These are phyloP conservation scores for Plebejus argus DNA, from an alignment of 2,888 invertebrate genomes.

Conservation along the genomic window DNA sequence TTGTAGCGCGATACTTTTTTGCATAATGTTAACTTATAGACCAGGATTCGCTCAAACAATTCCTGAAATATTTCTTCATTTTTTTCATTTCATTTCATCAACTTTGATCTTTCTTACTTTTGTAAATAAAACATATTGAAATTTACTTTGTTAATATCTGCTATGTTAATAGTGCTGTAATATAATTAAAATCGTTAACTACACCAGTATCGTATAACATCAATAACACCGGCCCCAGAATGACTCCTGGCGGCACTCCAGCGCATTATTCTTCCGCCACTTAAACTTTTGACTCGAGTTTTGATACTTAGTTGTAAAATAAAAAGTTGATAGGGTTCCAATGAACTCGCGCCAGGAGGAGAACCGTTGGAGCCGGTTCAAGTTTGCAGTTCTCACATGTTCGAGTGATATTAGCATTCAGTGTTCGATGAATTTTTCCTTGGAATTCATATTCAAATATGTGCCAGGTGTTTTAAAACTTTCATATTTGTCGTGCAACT, in stretches of 20 bases:
- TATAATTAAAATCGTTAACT: not conserved
- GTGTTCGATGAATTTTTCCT: conserved; percentile 39
- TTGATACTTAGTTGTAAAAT: conserved; percentile 39
- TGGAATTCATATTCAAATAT: conserved; percentile 35
- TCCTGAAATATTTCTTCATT: not conserved
- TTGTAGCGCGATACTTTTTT: conserved; percentile 10
- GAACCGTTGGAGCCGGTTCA: conserved; percentile 38
- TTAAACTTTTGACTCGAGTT: conserved; percentile 40
- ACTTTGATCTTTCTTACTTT: not conserved
- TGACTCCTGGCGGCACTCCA: conserved; percentile 28
- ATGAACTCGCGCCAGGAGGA: conserved; percentile 38
- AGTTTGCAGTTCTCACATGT: conserved; percentile 36
- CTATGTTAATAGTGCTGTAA: not conserved
- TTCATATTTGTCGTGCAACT: conserved; percentile 27
- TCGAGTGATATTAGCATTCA: conserved; percentile 39
- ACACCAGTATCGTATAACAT: conserved; percentile 1
- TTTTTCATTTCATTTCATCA: not conserved
- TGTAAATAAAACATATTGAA: not conserved
- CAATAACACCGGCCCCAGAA: conserved; percentile 19
- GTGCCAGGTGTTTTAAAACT: conserved; percentile 21
- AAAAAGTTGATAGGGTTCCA: conserved; percentile 39
- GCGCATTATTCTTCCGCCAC: conserved; percentile 38
- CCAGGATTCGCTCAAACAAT: not conserved
- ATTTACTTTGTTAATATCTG: not conserved
- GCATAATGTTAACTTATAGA: conserved; percentile 14